Evolutionary conservation across 2,113 vertebrate genomes (phyloP).

Genomic region (Pterophyllum scalare): DNA sequence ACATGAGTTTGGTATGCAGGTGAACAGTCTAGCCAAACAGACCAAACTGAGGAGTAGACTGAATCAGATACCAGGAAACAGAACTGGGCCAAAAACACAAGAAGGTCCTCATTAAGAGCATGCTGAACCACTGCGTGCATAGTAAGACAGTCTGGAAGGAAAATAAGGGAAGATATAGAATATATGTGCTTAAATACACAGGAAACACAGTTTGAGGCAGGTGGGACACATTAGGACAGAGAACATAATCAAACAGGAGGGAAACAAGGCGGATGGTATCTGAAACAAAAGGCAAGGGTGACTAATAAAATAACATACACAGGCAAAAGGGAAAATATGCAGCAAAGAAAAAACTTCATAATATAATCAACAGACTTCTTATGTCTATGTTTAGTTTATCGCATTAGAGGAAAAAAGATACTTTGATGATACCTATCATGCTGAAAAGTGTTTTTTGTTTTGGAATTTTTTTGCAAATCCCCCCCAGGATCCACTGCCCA

Average conservation of each 20-base stretch:
- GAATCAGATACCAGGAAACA: background rate
- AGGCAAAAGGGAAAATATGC: background rate
- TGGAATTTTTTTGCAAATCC: background rate
- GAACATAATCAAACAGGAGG: background rate
- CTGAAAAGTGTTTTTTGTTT: no score
- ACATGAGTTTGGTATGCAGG: background rate
- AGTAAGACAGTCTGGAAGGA: background rate
- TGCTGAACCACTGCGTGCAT: rapidly evolving
- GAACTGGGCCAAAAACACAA: background rate
- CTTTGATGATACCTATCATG: background rate
- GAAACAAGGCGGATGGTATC: background rate
- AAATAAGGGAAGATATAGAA: background rate
- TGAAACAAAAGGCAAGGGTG: background rate
- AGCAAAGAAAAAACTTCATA: background rate
- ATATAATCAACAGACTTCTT: background rate
- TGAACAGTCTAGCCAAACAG: background rate
- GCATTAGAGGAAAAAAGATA: background rate
- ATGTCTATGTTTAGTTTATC: background rate
- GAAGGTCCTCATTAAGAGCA: background rate
- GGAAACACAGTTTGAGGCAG: background rate
- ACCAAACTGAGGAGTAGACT: background rate
- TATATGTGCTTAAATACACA: background rate
- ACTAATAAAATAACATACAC: background rate
- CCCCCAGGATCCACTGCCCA: background rate
- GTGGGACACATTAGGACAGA: background rate